Evolutionary conservation across 1,140 invertebrate species (phyloP).

Genomic region (Penaeus indicus): DNA sequence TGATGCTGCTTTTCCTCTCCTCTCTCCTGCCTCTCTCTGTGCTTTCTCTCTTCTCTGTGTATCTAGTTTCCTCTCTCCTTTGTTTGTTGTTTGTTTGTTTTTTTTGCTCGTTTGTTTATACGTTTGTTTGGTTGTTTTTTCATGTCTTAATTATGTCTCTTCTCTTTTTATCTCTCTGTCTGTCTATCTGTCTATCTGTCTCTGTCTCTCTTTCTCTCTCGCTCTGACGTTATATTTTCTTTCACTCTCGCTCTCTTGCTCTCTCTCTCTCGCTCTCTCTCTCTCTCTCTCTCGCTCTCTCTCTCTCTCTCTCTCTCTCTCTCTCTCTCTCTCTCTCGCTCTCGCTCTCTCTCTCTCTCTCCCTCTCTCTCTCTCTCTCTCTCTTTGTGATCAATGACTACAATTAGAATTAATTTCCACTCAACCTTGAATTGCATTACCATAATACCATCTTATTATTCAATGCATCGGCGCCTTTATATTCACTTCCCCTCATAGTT

Average conservation of each 20-base stretch:
- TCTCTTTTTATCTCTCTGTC: not conserved
- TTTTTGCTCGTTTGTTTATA: not conserved
- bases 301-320: not conserved
- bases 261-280: not conserved
- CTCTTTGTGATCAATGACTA: not conserved
- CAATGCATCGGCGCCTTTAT: no score
- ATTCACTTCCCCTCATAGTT: no score
- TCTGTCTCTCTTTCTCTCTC: constrained; percentile 28
- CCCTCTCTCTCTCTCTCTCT: constrained; percentile 31
- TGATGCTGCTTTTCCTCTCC: not conserved
- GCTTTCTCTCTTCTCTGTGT: constrained; percentile 25
- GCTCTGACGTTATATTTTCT: not conserved
- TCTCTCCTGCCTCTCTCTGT: not conserved
- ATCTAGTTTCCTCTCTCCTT: not conserved
- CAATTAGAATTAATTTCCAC: no score
- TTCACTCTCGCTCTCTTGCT: not conserved
- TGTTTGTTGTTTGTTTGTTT: not conserved
- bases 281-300: not conserved
- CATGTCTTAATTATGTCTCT: not conserved
- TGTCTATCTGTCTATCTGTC: constrained; percentile 5
- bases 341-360: not conserved
- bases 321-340: no score
- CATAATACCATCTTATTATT: no score
- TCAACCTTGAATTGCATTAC: no score
- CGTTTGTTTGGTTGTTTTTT: no score